A percentile compares a stretch with the other conserved stretches of the same genome.
These are phyloP conservation scores for Melinaea menophilus DNA, from an alignment of 2,888 invertebrate species.

Conservation along the genomic window DNA sequence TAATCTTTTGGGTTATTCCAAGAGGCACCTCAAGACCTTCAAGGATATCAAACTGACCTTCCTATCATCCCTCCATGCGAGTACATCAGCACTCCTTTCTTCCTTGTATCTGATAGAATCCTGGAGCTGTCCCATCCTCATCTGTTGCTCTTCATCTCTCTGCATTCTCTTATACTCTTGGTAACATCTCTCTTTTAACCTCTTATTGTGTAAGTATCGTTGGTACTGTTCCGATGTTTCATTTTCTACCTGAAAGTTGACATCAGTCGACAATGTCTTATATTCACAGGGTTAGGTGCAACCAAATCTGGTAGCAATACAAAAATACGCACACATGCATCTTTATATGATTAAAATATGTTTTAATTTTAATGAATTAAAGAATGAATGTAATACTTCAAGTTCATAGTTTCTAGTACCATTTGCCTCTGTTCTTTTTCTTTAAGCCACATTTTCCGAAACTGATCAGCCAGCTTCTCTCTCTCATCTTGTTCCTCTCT, in stretches of 20 bases:
- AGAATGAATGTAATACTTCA: neutral
- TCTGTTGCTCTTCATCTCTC: slow-evolving; percentile 45
- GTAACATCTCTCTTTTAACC: slow-evolving; percentile 61
- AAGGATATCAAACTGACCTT: slow-evolving; percentile 42
- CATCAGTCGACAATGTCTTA: slow-evolving; percentile 4
- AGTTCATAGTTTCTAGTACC: slow-evolving; percentile 10
- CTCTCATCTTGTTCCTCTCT: slow-evolving; percentile 62
- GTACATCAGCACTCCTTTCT: slow-evolving; percentile 44
- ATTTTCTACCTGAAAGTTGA: slow-evolving; percentile 52
- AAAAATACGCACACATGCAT: too few species aligned
- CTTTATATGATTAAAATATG: too few species aligned
- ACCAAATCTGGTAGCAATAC: too few species aligned
- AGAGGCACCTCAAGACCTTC: neutral
- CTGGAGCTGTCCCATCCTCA: slow-evolving; percentile 43
- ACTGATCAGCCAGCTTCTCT: slow-evolving; percentile 67
- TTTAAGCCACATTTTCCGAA: slow-evolving; percentile 69
- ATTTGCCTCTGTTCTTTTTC: slow-evolving; percentile 57
- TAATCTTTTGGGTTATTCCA: too few species aligned
- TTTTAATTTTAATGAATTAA: neutral
- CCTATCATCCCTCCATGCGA: slow-evolving; percentile 50
- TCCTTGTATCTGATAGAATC: slow-evolving; percentile 57
- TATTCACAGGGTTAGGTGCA: too few species aligned
- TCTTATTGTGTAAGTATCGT: slow-evolving; percentile 61
- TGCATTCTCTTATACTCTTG: slow-evolving; percentile 59
- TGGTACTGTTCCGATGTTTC: slow-evolving; percentile 65